Evolutionary conservation across 2,113 vertebrate genomes (phyloP).

Genomic region (Plestiodon gilberti): DNA sequence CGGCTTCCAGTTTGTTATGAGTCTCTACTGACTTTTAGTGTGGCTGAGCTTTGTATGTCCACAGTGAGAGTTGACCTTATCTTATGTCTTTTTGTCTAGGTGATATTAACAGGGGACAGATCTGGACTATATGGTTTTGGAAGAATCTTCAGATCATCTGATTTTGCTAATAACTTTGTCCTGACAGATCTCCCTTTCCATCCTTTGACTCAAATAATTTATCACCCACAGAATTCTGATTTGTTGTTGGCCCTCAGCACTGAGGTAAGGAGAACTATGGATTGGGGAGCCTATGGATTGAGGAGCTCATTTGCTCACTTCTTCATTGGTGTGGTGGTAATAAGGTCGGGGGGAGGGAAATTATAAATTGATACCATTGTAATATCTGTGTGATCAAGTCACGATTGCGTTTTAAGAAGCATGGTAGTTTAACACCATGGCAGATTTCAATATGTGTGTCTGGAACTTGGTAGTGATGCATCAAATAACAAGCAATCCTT

Average conservation of each 20-base stretch:
- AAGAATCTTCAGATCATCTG: conserved; percentile 84
- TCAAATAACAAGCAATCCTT: conserved; percentile 41
- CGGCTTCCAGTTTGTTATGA: background rate
- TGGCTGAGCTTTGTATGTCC: background rate
- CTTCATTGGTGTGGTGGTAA: background rate
- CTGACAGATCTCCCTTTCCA: conserved; percentile 84
- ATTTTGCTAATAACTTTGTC: conserved; percentile 86
- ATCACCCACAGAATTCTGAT: conserved; percentile 79
- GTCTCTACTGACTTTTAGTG: background rate
- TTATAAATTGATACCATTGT: background rate
- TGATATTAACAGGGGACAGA: conserved; percentile 88
- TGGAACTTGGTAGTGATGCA: conserved; percentile 40
- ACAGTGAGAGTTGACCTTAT: background rate
- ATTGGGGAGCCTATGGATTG: background rate
- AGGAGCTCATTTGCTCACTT: background rate
- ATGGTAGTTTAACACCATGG: background rate
- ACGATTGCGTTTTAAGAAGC: background rate
- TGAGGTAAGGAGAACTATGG: conserved; percentile 77
- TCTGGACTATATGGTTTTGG: conserved; percentile 77
- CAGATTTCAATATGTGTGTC: background rate
- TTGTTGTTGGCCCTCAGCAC: conserved; percentile 83
- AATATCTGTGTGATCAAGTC: background rate
- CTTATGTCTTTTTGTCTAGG: conserved; percentile 72
- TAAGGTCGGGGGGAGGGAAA: too few relatives aligned
- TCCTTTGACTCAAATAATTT: conserved; percentile 84